These are phyloP conservation scores for Unio delphinus DNA, from an alignment of 2,888 invertebrate genomes.

Conservation along the genomic window DNA sequence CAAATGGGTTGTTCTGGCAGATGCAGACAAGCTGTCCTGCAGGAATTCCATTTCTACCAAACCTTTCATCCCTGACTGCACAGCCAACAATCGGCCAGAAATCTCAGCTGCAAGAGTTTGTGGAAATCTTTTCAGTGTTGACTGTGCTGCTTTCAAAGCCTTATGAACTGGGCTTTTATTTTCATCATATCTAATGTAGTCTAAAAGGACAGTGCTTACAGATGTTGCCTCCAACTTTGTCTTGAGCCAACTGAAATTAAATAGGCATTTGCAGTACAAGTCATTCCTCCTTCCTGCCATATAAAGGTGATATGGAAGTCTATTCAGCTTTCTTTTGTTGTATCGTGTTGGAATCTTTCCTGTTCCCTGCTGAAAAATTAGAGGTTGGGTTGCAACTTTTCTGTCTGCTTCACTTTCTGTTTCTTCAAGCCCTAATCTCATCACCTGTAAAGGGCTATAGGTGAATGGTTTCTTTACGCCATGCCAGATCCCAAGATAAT, in stretches of 20 bases:
- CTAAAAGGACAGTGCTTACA: constrained; percentile 91
- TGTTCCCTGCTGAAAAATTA: constrained; percentile 44
- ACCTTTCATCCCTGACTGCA: constrained; percentile 26
- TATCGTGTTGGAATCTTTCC: constrained; percentile 34
- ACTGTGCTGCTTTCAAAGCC: constrained; percentile 67
- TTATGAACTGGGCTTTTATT: constrained; percentile 84
- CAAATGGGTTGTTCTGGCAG: constrained; percentile 68
- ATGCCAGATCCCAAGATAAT: constrained; percentile 64
- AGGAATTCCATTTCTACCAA: constrained; percentile 35
- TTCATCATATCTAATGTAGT: constrained; percentile 76
- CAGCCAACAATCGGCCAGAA: constrained; percentile 88
- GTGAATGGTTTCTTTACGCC: constrained; percentile 60
- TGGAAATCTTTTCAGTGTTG: constrained; percentile 89
- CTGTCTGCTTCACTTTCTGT: constrained; percentile 56
- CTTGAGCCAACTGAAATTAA: constrained; percentile 97
- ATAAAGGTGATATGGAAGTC: constrained; percentile 64
- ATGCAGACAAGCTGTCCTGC: constrained; percentile 29
- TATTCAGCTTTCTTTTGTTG: constrained; percentile 65
- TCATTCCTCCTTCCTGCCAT: constrained; percentile 79
- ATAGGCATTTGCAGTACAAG: constrained; percentile 90
- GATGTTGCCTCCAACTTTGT: constrained; percentile 95
- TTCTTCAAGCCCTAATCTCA: constrained; percentile 36
- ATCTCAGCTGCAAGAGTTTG: constrained; percentile 95
- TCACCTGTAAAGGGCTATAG: constrained; percentile 43
- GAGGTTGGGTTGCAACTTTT: constrained; percentile 62